Conservation (phyloP, 2,888 invertebrate species). For the Sinotaia quadrata region DNA sequence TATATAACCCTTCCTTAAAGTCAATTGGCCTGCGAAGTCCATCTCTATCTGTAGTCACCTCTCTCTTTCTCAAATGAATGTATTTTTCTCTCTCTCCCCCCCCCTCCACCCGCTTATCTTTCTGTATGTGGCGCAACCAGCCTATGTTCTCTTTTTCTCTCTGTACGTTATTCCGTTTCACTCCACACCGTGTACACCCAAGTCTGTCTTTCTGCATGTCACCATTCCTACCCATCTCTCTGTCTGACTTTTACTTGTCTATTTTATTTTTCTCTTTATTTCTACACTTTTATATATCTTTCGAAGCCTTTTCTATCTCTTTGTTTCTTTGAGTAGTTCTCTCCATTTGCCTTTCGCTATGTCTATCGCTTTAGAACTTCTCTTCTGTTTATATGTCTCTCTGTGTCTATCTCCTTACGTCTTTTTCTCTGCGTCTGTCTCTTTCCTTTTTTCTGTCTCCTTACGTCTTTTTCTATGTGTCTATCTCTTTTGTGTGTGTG, state of each 20-base stretch:
- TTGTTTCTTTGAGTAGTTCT: background rate
- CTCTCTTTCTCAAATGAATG: no score
- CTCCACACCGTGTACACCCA: no score
- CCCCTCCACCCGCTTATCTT: no score
- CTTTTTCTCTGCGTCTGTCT: background rate
- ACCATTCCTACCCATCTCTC: no score
- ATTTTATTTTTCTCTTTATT: constrained; percentile 2
- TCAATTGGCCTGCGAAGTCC: no score
- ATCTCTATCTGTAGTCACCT: no score
- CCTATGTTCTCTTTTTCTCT: no score
- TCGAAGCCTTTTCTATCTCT: background rate
- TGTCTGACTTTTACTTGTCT: background rate
- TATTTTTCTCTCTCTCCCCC: no score
- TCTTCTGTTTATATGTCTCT: background rate
- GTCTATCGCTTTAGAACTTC: background rate
- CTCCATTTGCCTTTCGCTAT: background rate
- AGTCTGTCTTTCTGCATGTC: no score
- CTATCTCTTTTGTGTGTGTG: background rate
- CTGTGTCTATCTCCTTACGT: background rate
- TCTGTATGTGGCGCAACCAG: no score
- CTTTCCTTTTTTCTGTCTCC: constrained; percentile 6
- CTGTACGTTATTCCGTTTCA: no score
- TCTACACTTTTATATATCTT: background rate
- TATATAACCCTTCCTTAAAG: no score
- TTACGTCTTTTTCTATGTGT: background rate